Conservation (phyloP, 2,888 invertebrate species). For the Charanyca ferruginea region DNA sequence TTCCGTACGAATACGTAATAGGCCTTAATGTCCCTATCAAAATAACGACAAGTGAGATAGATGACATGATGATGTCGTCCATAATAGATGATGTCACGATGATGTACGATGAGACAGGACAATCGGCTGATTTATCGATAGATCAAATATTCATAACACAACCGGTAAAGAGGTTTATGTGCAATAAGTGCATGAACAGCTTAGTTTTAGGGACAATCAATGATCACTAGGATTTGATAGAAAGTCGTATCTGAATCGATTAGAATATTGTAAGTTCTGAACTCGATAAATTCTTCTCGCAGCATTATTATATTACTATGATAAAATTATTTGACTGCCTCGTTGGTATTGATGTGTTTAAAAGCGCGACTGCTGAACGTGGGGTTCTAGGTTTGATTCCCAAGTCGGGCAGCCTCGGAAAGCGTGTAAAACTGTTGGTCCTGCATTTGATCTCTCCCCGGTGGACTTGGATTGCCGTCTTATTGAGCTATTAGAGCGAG, state of each 20-base stretch:
- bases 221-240: neutral
- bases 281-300: neutral
- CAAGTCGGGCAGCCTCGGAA: too few relatives aligned
- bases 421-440: too few relatives aligned
- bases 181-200: conserved; percentile 9
- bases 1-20: conserved; percentile 53
- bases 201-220: conserved; percentile 8
- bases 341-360: too few relatives aligned
- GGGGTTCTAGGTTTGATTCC: too few relatives aligned
- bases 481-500: too few relatives aligned
- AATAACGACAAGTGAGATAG: conserved; percentile 65
- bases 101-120: conserved; percentile 51
- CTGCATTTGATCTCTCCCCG: too few relatives aligned
- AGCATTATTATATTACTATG: neutral
- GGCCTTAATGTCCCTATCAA: conserved; percentile 61
- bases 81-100: conserved; percentile 66
- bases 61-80: conserved; percentile 59
- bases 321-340: too few relatives aligned
- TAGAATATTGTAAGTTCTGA: neutral
- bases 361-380: too few relatives aligned
- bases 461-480: too few relatives aligned
- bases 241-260: conserved; percentile 12
- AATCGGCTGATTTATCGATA: conserved; percentile 52
- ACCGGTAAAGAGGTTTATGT: conserved; percentile 39
- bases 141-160: conserved; percentile 51